Conservation (phyloP, 2,888 invertebrate species). For the Polia nebulosa region DNA sequence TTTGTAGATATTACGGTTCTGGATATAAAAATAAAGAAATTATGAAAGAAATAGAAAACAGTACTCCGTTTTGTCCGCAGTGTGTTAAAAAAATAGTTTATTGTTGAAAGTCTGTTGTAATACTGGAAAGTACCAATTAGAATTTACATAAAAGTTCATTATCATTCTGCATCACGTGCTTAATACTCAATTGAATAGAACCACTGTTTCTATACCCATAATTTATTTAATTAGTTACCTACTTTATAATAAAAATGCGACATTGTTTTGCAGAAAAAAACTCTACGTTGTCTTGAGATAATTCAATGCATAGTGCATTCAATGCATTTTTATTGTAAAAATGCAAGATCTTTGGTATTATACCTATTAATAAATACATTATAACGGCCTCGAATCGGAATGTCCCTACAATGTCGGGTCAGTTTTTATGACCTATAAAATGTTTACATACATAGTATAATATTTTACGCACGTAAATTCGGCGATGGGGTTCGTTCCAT, state of each 20-base stretch:
- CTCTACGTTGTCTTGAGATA: too few species aligned
- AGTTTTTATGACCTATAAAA: slow-evolving; percentile 27
- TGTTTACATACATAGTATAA: slow-evolving; percentile 12
- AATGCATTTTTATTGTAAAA: too few species aligned
- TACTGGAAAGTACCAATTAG: background rate
- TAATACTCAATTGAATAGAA: background rate
- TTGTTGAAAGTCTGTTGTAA: background rate
- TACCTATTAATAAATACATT: background rate
- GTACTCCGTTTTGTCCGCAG: too few species aligned
- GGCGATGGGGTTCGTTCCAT: background rate
- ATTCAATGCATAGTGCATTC: too few species aligned
- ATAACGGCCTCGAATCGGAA: slow-evolving; percentile 9
- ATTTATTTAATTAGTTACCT: background rate
- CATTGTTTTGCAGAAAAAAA: too few species aligned
- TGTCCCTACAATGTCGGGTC: slow-evolving; percentile 9
- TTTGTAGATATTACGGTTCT: too few species aligned
- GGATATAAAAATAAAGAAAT: too few species aligned
- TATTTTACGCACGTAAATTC: slow-evolving; percentile 14
- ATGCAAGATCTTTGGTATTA: too few species aligned
- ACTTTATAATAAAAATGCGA: too few species aligned
- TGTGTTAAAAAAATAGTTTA: too few species aligned
- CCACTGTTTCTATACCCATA: background rate
- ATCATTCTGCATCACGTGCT: background rate
- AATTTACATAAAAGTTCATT: background rate
- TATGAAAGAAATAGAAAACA: too few species aligned